A percentile compares a stretch with the other conserved stretches of the same genome.
Evolutionary conservation across 2,113 vertebrate species (phyloP).

Genomic region (Campylorhamphus procurvoides): DNA sequence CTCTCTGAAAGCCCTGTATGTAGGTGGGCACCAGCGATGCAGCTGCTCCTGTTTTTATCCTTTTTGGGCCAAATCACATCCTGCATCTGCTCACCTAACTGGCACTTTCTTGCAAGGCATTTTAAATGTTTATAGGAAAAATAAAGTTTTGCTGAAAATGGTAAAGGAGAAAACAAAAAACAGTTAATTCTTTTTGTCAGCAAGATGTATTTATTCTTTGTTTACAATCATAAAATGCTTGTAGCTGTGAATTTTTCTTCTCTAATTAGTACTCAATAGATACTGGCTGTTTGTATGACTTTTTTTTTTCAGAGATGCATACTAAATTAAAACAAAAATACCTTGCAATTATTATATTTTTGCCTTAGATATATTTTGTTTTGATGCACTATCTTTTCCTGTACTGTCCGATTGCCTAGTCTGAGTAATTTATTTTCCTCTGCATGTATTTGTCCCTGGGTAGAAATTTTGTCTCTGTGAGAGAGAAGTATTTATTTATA

Average conservation of each 20-base stretch:
- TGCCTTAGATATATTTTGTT: neutral
- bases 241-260: neutral
- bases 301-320: neutral
- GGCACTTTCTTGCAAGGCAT: neutral
- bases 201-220: neutral
- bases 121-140: neutral
- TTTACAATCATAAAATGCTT: neutral
- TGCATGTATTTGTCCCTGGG: neutral
- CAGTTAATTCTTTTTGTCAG: neutral
- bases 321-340: neutral
- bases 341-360: neutral
- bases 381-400: neutral
- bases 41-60: neutral
- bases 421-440: neutral
- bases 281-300: neutral
- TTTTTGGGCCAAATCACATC: neutral
- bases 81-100: accelerated
- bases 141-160: neutral
- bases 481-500: neutral
- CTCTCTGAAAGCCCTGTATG: accelerated
- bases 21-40: accelerated
- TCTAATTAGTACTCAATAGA: neutral
- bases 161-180: neutral
- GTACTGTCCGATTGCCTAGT: neutral
- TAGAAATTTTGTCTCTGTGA: neutral